Evolutionary conservation across 1,140 invertebrate genomes (phyloP).

Genomic region (Aphelenchoides fujianensis): DNA sequence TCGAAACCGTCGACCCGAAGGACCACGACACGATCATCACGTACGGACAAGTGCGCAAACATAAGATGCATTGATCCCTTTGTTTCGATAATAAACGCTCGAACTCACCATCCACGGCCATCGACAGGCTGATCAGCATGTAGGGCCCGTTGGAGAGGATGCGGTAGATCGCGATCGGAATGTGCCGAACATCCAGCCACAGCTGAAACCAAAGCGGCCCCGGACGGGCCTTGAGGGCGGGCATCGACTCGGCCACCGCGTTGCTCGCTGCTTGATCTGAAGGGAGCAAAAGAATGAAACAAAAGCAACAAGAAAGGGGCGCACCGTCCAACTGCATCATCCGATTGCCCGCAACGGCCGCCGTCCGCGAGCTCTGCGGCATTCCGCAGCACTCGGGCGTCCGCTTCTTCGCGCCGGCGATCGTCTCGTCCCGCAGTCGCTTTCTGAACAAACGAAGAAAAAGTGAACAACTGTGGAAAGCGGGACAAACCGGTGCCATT

Average conservation of each 20-base stretch:
- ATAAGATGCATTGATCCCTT: not conserved
- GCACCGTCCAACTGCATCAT: constrained; percentile 47
- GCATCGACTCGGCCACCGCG: constrained; percentile 50
- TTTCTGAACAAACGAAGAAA: too few relatives aligned
- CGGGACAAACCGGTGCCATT: constrained; percentile 63
- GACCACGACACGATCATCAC: constrained; percentile 3
- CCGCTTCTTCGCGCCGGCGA: constrained; percentile 47
- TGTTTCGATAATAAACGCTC: constrained; percentile 8
- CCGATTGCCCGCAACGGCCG: constrained; percentile 38
- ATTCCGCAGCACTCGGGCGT: constrained; percentile 62
- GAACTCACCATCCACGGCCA: constrained; percentile 59
- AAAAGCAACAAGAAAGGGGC: too few relatives aligned
- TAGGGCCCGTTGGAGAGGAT: constrained; percentile 57
- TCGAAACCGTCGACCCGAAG: not conserved
- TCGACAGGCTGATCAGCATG: constrained; percentile 61
- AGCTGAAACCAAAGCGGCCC: constrained; percentile 61
- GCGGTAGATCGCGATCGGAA: constrained; percentile 60
- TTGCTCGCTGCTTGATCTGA: constrained; percentile 39
- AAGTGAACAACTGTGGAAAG: too few relatives aligned
- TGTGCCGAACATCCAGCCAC: constrained; percentile 61
- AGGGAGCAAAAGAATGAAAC: constrained; percentile 26
- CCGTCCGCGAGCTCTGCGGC: constrained; percentile 56
- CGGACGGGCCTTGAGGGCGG: constrained; percentile 41
- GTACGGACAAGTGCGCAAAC: constrained; percentile 8
- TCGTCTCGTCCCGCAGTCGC: constrained; percentile 57